Evolutionary conservation across 2,113 vertebrate species (phyloP).

Genomic region (Cacatua alba): DNA sequence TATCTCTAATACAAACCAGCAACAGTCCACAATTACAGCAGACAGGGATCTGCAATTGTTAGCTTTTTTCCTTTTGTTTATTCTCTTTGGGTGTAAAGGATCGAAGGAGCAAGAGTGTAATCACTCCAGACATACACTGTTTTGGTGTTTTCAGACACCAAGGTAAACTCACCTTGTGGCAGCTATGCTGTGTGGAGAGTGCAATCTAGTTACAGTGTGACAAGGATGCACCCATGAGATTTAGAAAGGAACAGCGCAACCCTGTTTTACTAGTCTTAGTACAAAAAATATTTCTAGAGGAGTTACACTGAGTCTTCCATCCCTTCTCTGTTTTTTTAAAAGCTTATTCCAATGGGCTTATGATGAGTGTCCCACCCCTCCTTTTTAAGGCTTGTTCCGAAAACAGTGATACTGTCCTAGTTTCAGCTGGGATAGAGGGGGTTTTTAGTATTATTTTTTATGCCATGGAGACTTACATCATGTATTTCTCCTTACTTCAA

Average conservation of each 20-base stretch:
- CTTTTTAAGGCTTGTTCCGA: background rate
- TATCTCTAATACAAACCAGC: background rate
- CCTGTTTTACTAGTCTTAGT: background rate
- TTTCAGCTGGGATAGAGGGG: background rate
- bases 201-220: background rate
- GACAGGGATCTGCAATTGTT: background rate
- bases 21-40: background rate
- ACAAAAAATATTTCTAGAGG: background rate
- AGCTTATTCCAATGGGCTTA: background rate
- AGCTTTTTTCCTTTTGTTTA: background rate
- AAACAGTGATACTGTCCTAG: background rate
- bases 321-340: background rate
- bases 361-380: fast-evolving
- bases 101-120: background rate
- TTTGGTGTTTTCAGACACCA: background rate
- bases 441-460: background rate
- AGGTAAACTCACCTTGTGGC: background rate
- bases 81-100: background rate
- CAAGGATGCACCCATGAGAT: background rate
- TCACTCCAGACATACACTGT: too few species aligned
- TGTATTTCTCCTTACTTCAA: background rate
- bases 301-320: background rate
- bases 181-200: background rate
- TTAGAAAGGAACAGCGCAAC: background rate
- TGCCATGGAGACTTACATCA: background rate